phyloP scores from a whole-genome alignment of 2,113 vertebrate species.

The Vicugna pacos region DNA sequence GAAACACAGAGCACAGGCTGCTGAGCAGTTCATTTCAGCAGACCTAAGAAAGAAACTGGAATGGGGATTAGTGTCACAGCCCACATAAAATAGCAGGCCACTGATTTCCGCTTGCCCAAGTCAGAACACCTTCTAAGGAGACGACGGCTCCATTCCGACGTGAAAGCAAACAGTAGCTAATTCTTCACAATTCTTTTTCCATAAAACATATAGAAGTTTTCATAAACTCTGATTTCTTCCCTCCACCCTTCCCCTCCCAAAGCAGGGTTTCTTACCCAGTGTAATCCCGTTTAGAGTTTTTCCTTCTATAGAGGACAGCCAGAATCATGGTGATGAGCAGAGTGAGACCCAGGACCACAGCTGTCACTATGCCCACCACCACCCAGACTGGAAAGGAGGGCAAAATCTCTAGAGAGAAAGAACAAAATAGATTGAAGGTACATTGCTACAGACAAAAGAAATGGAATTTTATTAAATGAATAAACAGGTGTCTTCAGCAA shows the following conservation, averaged over 20 bases:
- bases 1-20: neutral
- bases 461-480: neutral
- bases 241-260: neutral
- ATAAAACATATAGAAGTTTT: neutral
- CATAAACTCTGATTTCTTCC: neutral
- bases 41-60: neutral
- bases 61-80: neutral
- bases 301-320: constrained; percentile 91
- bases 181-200: neutral
- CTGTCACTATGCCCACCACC: constrained; percentile 91
- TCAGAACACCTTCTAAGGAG: neutral
- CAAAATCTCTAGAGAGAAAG: constrained; percentile 85
- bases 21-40: neutral
- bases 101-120: neutral
- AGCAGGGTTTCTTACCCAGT: constrained; percentile 90
- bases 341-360: constrained; percentile 89
- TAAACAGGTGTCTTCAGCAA: neutral
- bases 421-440: constrained; percentile 44
- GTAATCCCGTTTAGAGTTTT: constrained; percentile 91
- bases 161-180: neutral
- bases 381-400: constrained; percentile 85
- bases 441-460: neutral
- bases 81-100: neutral
- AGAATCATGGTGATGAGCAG: constrained; percentile 89
- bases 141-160: accelerated